phyloP scores from a whole-genome alignment of 1,140 invertebrate genomes.

The Mamestra configurata region DNA sequence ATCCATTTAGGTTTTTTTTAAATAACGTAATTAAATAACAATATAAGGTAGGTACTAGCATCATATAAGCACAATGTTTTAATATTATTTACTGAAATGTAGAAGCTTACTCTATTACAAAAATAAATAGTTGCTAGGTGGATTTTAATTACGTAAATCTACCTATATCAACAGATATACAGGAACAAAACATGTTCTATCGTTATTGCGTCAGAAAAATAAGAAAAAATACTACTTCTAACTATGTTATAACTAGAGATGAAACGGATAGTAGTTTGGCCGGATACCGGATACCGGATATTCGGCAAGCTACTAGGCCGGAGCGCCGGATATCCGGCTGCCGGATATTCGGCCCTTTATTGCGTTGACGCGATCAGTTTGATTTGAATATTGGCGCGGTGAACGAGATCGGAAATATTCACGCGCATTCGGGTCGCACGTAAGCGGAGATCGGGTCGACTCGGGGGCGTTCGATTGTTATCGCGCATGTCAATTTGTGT shows the following conservation, averaged over 20 bases:
- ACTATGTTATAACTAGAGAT: slow-evolving; percentile 1
- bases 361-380: neutral
- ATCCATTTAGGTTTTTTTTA: neutral
- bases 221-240: slow-evolving; percentile 1
- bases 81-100: slow-evolving; percentile 30
- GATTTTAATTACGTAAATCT: neutral
- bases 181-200: neutral
- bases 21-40: slow-evolving; percentile 8
- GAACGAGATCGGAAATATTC: slow-evolving; percentile 6
- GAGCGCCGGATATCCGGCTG: neutral
- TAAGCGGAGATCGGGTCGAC: neutral
- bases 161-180: neutral
- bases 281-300: neutral
- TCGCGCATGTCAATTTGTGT: neutral
- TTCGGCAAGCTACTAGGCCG: slow-evolving; percentile 1
- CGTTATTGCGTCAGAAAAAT: neutral
- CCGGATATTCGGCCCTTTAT: neutral
- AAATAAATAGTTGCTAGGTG: slow-evolving; percentile 33
- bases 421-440: neutral
- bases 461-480: slow-evolving; percentile 2
- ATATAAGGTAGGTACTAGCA: slow-evolving; percentile 31
- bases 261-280: neutral
- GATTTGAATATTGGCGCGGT: neutral
- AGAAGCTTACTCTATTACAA: slow-evolving; percentile 10
- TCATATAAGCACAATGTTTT: slow-evolving; percentile 37